Percentiles rank a stretch among this genome's conserved stretches.
phyloP scores from a whole-genome alignment of 2,113 vertebrate genomes.

The Nothocercus nigrocapillus region DNA sequence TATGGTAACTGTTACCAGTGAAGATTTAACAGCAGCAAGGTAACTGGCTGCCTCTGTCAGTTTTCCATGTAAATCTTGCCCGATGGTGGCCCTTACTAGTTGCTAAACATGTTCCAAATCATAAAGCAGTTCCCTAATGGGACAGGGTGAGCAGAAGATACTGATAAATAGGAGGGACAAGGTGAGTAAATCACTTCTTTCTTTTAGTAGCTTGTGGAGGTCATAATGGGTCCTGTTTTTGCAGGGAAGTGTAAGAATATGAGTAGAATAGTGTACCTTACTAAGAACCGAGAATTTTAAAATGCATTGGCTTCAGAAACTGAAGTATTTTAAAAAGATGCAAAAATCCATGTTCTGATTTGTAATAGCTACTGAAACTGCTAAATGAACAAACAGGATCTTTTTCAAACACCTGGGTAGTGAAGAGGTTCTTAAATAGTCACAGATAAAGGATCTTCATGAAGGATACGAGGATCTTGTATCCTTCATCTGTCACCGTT shows the following conservation, averaged over 20 bases:
- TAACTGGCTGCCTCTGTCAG: neutral
- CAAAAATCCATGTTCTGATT: neutral
- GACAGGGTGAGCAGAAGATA: neutral
- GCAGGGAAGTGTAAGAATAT: neutral
- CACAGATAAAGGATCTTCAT: neutral
- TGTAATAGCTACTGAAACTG: neutral
- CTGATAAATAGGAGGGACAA: neutral
- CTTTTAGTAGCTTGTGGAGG: neutral
- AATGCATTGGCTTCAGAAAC: neutral
- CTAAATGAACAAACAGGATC: neutral
- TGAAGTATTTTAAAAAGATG: neutral
- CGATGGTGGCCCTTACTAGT: neutral
- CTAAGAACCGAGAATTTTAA: neutral
- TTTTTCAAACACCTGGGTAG: neutral
- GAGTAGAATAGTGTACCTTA: neutral
- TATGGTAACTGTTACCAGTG: neutral
- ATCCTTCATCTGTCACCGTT: slow-evolving; percentile 5
- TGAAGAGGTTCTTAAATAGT: neutral
- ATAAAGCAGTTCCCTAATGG: neutral
- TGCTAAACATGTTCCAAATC: neutral
- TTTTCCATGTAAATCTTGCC: neutral
- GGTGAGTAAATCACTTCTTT: neutral
- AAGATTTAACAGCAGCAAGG: neutral
- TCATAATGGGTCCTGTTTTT: neutral
- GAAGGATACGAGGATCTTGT: neutral